Evolutionary conservation across 1,140 invertebrate genomes (phyloP).

Genomic region (Drosophila ambigua): DNA sequence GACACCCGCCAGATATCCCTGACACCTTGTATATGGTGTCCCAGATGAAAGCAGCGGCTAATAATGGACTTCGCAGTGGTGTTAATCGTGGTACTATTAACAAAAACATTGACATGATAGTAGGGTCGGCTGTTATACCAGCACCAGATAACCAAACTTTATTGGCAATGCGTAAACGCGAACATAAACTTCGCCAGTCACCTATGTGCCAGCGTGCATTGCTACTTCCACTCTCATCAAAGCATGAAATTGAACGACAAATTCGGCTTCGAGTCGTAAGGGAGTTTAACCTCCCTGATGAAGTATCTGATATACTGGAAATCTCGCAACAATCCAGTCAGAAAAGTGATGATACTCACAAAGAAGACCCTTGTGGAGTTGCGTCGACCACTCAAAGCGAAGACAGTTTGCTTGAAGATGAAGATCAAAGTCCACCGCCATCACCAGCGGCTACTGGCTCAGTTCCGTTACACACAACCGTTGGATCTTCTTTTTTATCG

Average conservation of each 20-base stretch:
- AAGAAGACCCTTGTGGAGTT: conserved; percentile 38
- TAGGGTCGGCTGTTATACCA: conserved; percentile 86
- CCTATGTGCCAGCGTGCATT: conserved; percentile 91
- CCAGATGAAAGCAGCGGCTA: conserved; percentile 74
- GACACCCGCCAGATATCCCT: conserved; percentile 91
- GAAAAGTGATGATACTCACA: conserved; percentile 13
- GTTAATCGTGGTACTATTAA: conserved; percentile 85
- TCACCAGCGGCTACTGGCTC: conserved; percentile 71
- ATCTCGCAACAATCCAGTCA: conserved; percentile 71
- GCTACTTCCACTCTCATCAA: conserved; percentile 89
- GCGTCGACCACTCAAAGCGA: conserved; percentile 41
- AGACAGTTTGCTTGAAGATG: conserved; percentile 61
- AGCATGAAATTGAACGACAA: conserved; percentile 90
- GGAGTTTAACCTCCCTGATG: conserved; percentile 96
- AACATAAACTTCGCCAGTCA: conserved; percentile 92
- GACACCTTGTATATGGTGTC: conserved; percentile 97
- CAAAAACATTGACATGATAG: conserved; percentile 87
- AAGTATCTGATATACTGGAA: conserved; percentile 93
- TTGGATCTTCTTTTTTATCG: conserved; percentile 58
- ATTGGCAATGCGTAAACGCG: conserved; percentile 93
- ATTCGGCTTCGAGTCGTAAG: conserved; percentile 94
- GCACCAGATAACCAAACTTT: conserved; percentile 90
- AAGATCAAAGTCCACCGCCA: conserved; percentile 74
- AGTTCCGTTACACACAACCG: conserved; percentile 51
- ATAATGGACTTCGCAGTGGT: conserved; percentile 85